Evolutionary conservation across 2,113 vertebrate species (phyloP), one percentile per base, ranked within the genome.

Genomic region (Morphnarchus princeps): DNA sequence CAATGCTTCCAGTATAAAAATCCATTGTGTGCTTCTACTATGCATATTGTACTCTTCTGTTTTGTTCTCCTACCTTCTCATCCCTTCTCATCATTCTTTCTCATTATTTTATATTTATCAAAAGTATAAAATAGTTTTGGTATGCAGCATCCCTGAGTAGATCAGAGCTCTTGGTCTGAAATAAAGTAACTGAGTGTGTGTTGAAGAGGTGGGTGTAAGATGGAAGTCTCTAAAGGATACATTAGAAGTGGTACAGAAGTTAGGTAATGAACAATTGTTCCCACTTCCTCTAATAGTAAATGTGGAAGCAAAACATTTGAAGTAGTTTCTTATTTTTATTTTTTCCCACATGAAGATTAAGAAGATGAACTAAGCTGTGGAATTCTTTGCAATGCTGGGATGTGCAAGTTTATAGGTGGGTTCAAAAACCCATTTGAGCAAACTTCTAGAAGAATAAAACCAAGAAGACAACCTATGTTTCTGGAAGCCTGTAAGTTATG

Each of bases 41-140:
- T 80, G 52, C 2, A 4, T 76, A 14, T 10, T 67, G 18, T 79
- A n/a, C 25, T 61, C 26, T 57, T 78, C 24, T 45, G 9, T 40
- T 71, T n/a, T 32, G 12, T 63, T 73, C 5, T 72, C 3, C 6
- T 81, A 18, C 13, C 7, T 71, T 65, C 16, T 74, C 5, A 28
- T 59, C 34, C 28, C 19, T 45, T 70, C 16, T 45, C 26, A 29
- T 0, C 0, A 21, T 62, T 18, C 26, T 5, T 62, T 84, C n/a
- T 66, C 11, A 38, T 52, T 0, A n/a, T 25, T 52, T 84, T 58
- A 28, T 49, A 43, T 7, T 58, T 58, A 38, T 13, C 4, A 34
- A 29, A 72, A 34, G 1, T 58, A 49, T 63, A 67, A 50, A 83
- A 50, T 19, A 42, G 13, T 36, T 83, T n/a, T 58, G 7, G 7